These are phyloP conservation scores for Actinemys pallida DNA, from an alignment of 2,113 vertebrate genomes.

Conservation along the genomic window DNA sequence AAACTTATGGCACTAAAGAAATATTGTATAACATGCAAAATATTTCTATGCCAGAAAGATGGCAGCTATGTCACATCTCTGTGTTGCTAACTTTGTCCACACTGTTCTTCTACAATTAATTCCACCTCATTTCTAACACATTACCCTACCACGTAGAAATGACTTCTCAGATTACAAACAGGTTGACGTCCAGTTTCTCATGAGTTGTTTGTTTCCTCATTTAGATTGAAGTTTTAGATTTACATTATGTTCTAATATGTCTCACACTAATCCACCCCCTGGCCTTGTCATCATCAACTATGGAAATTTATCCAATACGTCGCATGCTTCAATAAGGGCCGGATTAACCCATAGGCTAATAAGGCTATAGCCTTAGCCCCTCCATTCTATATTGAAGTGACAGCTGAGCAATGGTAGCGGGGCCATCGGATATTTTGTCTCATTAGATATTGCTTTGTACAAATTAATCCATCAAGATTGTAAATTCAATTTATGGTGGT, in stretches of 20 bases:
- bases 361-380: too few species aligned
- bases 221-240: neutral
- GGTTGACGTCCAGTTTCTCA: neutral
- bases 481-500: too few species aligned
- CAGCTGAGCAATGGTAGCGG: too few species aligned
- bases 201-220: neutral
- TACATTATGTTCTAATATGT: neutral
- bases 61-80: neutral
- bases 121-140: neutral
- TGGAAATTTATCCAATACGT: neutral
- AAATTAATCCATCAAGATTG: too few species aligned
- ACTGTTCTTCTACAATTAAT: neutral
- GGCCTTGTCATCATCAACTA: neutral
- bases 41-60: neutral
- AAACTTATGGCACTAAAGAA: neutral
- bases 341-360: too few species aligned
- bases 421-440: too few species aligned
- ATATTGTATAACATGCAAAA: neutral
- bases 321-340: neutral
- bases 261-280: neutral
- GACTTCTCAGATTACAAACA: accelerated
- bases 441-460: too few species aligned
- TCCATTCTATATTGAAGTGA: too few species aligned
- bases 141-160: neutral
- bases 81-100: neutral